Percentiles rank a stretch among this genome's conserved stretches.
These are phyloP conservation scores for Choloepus didactylus DNA, from an alignment of 2,797 vertebrate species.

Conservation along the genomic window DNA sequence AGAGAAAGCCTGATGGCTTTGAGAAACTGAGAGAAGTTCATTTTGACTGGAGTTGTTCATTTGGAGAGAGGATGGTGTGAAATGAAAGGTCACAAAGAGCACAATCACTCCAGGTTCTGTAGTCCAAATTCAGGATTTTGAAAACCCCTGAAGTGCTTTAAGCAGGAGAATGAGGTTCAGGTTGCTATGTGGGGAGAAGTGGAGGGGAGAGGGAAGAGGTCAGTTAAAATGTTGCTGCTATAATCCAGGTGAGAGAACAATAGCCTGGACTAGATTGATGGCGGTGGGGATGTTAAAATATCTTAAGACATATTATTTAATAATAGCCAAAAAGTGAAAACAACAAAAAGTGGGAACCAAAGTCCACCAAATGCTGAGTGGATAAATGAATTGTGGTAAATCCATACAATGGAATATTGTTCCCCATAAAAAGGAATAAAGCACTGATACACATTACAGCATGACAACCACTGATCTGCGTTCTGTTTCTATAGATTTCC, in stretches of 20 bases:
- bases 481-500: too few species aligned
- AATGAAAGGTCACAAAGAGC: not conserved
- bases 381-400: not conserved
- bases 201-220: not conserved
- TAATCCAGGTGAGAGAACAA: not conserved
- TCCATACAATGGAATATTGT: not conserved
- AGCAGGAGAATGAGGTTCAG: not conserved
- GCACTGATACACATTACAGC: not conserved
- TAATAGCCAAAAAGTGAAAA: not conserved
- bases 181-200: not conserved
- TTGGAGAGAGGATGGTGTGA: not conserved
- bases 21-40: not conserved
- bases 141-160: not conserved
- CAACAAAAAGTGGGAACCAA: not conserved
- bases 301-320: not conserved
- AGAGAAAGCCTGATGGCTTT: not conserved
- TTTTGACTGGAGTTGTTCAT: not conserved
- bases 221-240: not conserved
- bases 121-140: not conserved
- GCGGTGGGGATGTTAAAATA: not conserved
- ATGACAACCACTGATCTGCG: not conserved
- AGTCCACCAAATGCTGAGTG: not conserved
- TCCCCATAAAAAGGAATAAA: not conserved
- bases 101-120: not conserved
- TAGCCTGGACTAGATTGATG: not conserved